These are phyloP conservation scores for Centroberyx gerrardi DNA, from an alignment of 2,797 vertebrate species.

Conservation along the genomic window DNA sequence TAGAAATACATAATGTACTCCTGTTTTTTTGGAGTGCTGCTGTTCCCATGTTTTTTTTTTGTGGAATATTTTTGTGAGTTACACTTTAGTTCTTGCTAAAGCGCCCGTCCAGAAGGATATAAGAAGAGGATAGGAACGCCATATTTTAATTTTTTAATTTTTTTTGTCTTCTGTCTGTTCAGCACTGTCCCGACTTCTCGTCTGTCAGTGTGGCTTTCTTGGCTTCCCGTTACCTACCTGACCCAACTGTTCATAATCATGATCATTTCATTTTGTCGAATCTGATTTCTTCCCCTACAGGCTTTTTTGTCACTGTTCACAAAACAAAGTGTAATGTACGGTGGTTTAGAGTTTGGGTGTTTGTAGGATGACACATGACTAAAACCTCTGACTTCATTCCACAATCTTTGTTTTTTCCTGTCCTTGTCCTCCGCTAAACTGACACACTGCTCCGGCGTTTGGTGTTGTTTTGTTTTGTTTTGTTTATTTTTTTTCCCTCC, in stretches of 20 bases:
- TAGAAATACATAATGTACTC: too few species aligned
- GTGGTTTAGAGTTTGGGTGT: slow-evolving; percentile 17
- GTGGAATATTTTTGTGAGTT: too few species aligned
- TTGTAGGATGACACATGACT: not conserved
- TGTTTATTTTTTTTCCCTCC: slow-evolving; percentile 3
- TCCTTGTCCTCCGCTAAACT: slow-evolving; percentile 29
- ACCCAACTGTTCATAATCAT: not conserved
- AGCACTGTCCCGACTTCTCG: too few species aligned
- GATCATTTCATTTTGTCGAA: slow-evolving; percentile 4
- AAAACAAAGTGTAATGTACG: slow-evolving; percentile 31
- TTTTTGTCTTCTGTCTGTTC: too few species aligned
- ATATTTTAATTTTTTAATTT: too few species aligned
- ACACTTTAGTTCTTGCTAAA: too few species aligned
- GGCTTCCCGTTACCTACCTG: not conserved
- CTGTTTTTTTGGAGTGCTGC: too few species aligned
- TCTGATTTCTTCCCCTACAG: slow-evolving; percentile 45
- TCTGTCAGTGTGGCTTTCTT: not conserved
- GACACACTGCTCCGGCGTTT: slow-evolving; percentile 44
- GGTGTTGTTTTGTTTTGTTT: slow-evolving; percentile 11
- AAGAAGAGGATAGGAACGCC: too few species aligned
- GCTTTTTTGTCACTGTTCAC: slow-evolving; percentile 25
- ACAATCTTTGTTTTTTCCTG: slow-evolving; percentile 4
- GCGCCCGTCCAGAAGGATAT: too few species aligned
- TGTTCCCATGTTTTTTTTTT: too few species aligned
- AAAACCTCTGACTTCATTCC: slow-evolving; percentile 21